Evolutionary conservation across 2,113 vertebrate genomes (phyloP), one percentile per base, ranked within the genome.

Genomic region (Chaetura pelagica): DNA sequence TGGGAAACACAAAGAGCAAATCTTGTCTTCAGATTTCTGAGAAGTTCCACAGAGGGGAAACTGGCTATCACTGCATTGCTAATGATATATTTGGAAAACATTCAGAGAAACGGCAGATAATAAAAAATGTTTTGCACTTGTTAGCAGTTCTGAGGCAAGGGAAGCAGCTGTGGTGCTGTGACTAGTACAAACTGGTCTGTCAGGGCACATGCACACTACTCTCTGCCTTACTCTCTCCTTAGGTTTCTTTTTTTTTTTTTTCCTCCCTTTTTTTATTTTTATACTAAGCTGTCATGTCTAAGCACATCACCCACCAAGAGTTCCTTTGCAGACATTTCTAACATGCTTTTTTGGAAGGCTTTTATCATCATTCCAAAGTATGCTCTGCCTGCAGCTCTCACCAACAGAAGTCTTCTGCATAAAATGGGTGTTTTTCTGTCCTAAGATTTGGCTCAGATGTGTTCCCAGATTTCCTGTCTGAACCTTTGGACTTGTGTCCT

Each of bases 251-350:
- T 24, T 15, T 17, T 35, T 44, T 15, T 46, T 9, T 21, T 20
- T 7, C 5, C 20, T 9, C 5, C 1, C 1, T 15, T 29, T 3
- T 11, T 26, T 42, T n/a, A 12, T 19, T 58, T 15, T 22, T 3
- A 17, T 57, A 15, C 35, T 40, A 32, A 38, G 27, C 61, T 58
- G 32, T 38, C 44, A 9, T 6, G 23, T 34, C 38, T 77, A 51
- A 77, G 54, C 83, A 57, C 59, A 44, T 35, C 32, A 48, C 40
- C 82, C 64, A 82, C 32, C 52, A 38, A 4, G 27, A 77, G 29
- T 29, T 72, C 34, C 38, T 66, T 48, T 66, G n/a, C 17, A 19
- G 24, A 10, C 14, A 6, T 75, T 75, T 40, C 51, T 58, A 22
- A 42, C n/a, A 6, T 32, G 58, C 8, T 58, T 30, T n/a, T 54